A percentile compares a stretch with the other conserved stretches of the same genome.
Conservation (phyloP, 2,113 vertebrate species). For the Tragelaphus strepsiceros region DNA sequence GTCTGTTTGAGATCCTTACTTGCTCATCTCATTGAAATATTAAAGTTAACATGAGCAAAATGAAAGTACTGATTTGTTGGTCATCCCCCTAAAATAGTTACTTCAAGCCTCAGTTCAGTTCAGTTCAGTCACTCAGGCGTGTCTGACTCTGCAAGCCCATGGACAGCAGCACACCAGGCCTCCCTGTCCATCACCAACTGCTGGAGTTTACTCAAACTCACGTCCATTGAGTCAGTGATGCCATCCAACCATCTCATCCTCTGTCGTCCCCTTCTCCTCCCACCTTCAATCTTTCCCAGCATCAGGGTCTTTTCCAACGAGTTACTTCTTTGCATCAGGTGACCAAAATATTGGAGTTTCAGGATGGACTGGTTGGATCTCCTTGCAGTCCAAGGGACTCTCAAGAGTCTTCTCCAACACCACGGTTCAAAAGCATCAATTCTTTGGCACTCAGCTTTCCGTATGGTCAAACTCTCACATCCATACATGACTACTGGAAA, state of each 20-base stretch:
- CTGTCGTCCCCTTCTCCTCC: not conserved
- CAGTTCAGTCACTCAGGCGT: not conserved
- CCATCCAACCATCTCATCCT: not conserved
- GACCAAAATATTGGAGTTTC: not conserved
- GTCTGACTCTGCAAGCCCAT: not conserved
- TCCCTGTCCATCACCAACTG: not conserved
- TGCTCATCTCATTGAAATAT: not conserved
- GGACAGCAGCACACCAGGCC: not conserved
- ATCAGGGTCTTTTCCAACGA: not conserved
- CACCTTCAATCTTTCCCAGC: not conserved
- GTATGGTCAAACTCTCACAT: not conserved
- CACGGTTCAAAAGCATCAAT: not conserved
- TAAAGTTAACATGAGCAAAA: not conserved
- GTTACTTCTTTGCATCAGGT: not conserved
- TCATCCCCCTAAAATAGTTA: not conserved
- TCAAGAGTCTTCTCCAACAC: not conserved
- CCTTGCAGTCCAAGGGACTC: not conserved
- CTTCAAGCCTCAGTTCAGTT: not conserved
- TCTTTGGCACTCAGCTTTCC: rapidly evolving
- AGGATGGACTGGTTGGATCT: not conserved
- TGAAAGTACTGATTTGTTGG: not conserved
- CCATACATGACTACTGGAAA: not conserved
- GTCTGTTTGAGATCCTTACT: not conserved
- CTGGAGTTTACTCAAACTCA: not conserved
- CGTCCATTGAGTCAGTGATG: not conserved